These are phyloP conservation scores for Alca torda DNA, from an alignment of 2,797 vertebrate genomes.

Conservation along the genomic window DNA sequence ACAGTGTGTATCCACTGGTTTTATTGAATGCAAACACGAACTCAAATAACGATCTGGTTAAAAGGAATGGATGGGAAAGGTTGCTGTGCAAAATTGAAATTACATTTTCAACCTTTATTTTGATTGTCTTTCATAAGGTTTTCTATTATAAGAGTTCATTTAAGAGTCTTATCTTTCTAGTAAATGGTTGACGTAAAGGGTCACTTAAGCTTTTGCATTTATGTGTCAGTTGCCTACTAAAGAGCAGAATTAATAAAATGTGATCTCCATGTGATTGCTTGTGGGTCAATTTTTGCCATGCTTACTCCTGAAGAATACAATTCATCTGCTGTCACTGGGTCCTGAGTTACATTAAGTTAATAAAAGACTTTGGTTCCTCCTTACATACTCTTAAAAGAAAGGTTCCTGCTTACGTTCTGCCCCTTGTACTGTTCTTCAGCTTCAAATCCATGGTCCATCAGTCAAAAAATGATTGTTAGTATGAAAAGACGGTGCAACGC, in stretches of 20 bases:
- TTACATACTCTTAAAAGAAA: background rate
- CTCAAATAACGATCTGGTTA: background rate
- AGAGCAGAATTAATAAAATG: background rate
- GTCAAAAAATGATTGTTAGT: background rate
- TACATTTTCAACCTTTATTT: background rate
- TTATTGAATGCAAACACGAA: background rate
- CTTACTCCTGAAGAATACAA: background rate
- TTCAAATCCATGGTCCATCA: background rate
- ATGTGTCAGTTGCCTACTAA: background rate
- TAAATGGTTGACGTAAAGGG: background rate
- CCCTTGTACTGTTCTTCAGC: background rate
- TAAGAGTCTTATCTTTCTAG: background rate
- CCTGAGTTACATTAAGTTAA: background rate
- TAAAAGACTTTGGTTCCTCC: background rate
- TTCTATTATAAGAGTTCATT: background rate
- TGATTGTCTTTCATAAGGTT: background rate
- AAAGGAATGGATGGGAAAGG: background rate
- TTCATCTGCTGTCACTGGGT: background rate
- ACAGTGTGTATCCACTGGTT: background rate
- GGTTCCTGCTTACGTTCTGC: background rate
- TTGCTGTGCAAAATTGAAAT: background rate
- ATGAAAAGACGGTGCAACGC: background rate
- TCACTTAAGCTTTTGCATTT: background rate
- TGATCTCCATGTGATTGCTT: background rate
- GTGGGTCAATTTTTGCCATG: background rate